Evolutionary conservation across 2,888 invertebrate genomes (phyloP).

Genomic region (Augiades crinisus): DNA sequence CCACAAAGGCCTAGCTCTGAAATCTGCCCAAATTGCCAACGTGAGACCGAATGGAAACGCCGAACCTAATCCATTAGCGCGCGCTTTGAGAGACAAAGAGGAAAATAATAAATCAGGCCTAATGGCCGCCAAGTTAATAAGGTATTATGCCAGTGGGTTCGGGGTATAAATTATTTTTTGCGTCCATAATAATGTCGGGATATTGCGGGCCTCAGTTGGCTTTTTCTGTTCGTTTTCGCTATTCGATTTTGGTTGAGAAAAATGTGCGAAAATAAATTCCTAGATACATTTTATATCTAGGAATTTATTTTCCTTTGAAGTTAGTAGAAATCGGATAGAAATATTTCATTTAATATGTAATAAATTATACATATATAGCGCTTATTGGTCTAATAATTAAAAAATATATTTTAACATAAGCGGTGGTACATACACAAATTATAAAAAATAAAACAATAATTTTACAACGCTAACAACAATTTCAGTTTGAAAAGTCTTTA

Average conservation of each 20-base stretch:
- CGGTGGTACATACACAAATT: no score
- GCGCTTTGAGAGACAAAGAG: constrained; percentile 23
- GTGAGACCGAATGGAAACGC: constrained; percentile 18
- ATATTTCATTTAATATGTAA: no score
- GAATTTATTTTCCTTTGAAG: no score
- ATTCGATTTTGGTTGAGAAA: neutral
- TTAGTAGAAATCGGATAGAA: no score
- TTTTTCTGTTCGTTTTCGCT: neutral
- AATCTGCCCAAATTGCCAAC: constrained; percentile 2
- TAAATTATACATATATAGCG: no score
- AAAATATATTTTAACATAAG: no score
- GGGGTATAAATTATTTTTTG: constrained; percentile 26
- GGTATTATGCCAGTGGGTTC: constrained; percentile 23
- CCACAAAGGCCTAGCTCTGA: neutral
- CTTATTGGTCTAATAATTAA: no score
- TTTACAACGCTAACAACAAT: no score
- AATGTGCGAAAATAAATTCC: neutral
- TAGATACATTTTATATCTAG: no score
- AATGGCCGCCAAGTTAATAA: constrained; percentile 26
- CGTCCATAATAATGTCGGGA: constrained; percentile 20
- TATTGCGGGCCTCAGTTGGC: constrained; percentile 13
- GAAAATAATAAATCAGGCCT: constrained; percentile 26
- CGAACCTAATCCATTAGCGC: constrained; percentile 22
- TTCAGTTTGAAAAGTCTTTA: no score
- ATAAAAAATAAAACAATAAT: no score